Evolutionary conservation across 2,113 vertebrate genomes (phyloP), one percentile per base, ranked within the genome.

Genomic region (Brachyhypopomus occidentalis): DNA sequence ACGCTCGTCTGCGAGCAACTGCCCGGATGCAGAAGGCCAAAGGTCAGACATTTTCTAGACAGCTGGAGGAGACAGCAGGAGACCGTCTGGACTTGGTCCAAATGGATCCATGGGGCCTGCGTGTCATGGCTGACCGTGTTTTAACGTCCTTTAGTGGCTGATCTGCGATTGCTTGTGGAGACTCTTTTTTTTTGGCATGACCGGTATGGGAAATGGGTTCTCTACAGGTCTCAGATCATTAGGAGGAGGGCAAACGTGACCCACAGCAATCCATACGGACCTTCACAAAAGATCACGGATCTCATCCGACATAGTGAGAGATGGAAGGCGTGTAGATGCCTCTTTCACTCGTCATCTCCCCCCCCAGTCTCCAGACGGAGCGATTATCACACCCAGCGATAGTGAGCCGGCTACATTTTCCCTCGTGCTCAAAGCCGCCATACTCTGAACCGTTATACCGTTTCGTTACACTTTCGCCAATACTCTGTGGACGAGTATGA

Each of bases 11-110:
- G 22, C 58, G 58, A 75, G 74, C 27, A 7, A 75, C 14, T 59
- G 72, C 8, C 63, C 36, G 52, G 79, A 34, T 75, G 64, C 12
- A 52, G 45, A 38, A 55, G 79, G 79, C 48, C 72, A 67, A 81
- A 81, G 79, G 72, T 52, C 52, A n/a, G 72, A 72, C 80, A 81
- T 81, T 81, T 80, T 81, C 45, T 59, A 67, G 79, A 81, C 72
- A 81, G 80, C 73, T 70, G 72, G 63, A 76, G 30, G 63, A 70
- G 72, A 60, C 64, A 41, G 63, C 63, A 11, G 79, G 79, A 75
- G 72, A 66, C 79, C 56, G 72, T 80, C 70, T 73, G 70, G 17
- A 11, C 62, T 41, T 36, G n/a, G 74, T 75, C 63, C 72, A 67
- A 81, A 66, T 75, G 79, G 48, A 72, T 67, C 72, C 17, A 23